These are phyloP conservation scores for Scaptomyza reducta DNA, from an alignment of 2,888 invertebrate species.

Conservation along the genomic window DNA sequence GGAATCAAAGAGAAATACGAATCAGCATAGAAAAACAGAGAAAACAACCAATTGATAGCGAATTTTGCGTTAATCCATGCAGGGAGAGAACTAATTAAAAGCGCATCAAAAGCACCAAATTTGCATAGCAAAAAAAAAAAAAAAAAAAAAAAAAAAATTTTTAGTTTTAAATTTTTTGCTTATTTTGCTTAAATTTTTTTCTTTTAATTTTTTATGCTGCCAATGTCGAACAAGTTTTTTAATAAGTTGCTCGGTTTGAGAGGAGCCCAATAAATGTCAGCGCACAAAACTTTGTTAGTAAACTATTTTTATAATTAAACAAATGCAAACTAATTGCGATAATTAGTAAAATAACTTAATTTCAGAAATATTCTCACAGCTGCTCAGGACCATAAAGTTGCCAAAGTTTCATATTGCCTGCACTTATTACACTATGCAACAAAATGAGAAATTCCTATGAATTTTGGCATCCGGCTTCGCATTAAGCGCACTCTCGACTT, in stretches of 20 bases:
- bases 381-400: constrained; percentile 33
- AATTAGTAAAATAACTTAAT: constrained; percentile 56
- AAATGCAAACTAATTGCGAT: constrained; percentile 70
- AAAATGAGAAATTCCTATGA: too few relatives aligned
- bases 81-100: constrained; percentile 65
- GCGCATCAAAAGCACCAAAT: constrained; percentile 74
- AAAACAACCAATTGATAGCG: constrained; percentile 69
- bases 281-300: constrained; percentile 63
- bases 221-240: constrained; percentile 62
- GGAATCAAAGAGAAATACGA: constrained; percentile 69
- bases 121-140: constrained; percentile 74
- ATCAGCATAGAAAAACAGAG: constrained; percentile 69
- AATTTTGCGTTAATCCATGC: constrained; percentile 53
- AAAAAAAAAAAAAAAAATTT: constrained; percentile 68
- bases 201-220: constrained; percentile 53
- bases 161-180: constrained; percentile 41
- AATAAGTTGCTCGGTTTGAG: constrained; percentile 20
- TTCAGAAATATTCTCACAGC: constrained; percentile 28
- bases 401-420: constrained; percentile 21
- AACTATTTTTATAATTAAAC: constrained; percentile 75
- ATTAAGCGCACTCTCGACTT: too few relatives aligned
- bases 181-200: constrained; percentile 31
- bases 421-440: too few relatives aligned
- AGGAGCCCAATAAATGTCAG: constrained; percentile 70
- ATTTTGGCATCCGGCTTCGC: too few relatives aligned